Evolutionary conservation across 2,113 vertebrate species (phyloP), one percentile per base, ranked within the genome.

Genomic region (Neogobius melanostomus): DNA sequence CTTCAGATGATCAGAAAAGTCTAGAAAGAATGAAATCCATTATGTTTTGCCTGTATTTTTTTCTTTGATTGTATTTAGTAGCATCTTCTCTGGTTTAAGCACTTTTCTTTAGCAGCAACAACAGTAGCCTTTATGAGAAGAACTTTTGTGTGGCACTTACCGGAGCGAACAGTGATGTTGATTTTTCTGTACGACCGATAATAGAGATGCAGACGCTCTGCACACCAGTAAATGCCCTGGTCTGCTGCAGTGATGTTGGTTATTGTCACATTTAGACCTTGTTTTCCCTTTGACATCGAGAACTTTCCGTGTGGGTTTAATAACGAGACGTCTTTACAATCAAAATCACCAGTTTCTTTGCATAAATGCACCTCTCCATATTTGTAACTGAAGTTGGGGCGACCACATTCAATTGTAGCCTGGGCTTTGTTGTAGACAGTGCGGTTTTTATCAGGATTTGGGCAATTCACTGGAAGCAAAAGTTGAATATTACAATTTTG

Each of bases 381-480:
- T 5, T 0, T 0, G 15, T 2, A 0, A 0, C 0, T 59, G 28
- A 0, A 9, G 0, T 0, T 0, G 43, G 44, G 0, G 12, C 16
- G 0, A 44, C 51, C 7, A 72, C 83, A 88, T 11, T 0, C 52
- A 48, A 84, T 56, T 12, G 6, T 72, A 36, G 68, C 65, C 52
- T 42, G 5, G 50, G 15, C 49, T 49, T 21, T 1, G 46, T 0
- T 11, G 11, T 56, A 50, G 0, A 21, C 71, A 36, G 0, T 80
- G 50, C 64, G 65, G 12, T 0, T 4, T 0, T 52, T 0, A 5
- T 0, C 42, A 7, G 69, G 77, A 47, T 0, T 0, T 0, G 8
- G 5, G n/a, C n/a, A 5, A 2, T 50, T 0, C 0, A 4, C 80
- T 80, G 57, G 0, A 65, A 61, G 36, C 0, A 50, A 53, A 77